Evolutionary conservation across 2,113 vertebrate genomes (phyloP), one percentile per base, ranked within the genome.

Genomic region (Barbus barbus): DNA sequence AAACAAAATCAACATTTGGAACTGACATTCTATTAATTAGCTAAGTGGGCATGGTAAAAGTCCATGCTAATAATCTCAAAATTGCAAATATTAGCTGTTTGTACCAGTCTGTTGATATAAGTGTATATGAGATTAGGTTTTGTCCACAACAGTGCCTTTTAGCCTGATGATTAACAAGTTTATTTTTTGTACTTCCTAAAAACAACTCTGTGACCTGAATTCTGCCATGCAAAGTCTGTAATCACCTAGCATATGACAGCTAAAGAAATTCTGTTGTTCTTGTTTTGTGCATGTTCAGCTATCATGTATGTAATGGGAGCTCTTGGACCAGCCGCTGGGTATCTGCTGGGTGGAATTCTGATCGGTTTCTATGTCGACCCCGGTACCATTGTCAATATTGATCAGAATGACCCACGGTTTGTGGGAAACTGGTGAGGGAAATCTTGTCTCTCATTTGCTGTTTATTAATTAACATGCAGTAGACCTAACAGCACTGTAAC

Each of bases 281-380:
- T 3, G 22, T 31, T 53, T 9, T 85, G 71, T 82, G 20, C 85
- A 38, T 83, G 31, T 86, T 16, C 86, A 97, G 98, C 98, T 73
- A 95, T 99, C 93, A 99, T 99, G 97, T 99, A 99, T 0, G 97
- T 99, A 86, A 99, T 99, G 98, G 98, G 98, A 91, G 98, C 98
- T 0, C 95, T 99, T 12, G 98, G 98, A 36, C 98, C 98, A 13
- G 98, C 98, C 0, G 98, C 96, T 80, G 98, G 98, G 18, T 99
- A 99, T 92, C 94, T 99, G 84, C 85, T 99, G 86, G 98, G 98
- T 82, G 98, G 98, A 80, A 96, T 99, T 89, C 96, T 99, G 67
- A 99, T 99, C 84, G 98, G 98, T 9, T 99, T 98, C 90, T 99
- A 99, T 38, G 97, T 99, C 69, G 96, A 99, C 92, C 97, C 97